Base-by-base conservation (phyloP, 2,888 invertebrate genomes). In the Zelleria hepariella region DNA sequence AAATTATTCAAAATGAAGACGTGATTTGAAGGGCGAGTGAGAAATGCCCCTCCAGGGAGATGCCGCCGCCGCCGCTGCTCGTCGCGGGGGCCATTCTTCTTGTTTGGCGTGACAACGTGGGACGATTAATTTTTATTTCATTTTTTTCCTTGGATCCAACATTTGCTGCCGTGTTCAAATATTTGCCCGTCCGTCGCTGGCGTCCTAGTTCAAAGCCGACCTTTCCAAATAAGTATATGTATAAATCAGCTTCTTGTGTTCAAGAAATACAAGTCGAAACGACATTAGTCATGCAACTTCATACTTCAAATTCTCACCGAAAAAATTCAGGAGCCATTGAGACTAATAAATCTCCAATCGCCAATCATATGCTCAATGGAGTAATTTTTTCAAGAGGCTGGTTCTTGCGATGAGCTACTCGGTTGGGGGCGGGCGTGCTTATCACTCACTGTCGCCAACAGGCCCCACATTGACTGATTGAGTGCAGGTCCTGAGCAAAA, bases 401-500 rank as follows among this genome's bases (percentile, higher is more conserved):
- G 49, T 49, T 49, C 20, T 49, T 18, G 49, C 20, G 20, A 49
- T 49, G 20, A 42, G 32, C 32, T 42, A 15, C 32, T 42, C 32
- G 32, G 6, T 21, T 20, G n/a, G 49, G 20, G 20, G 49, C 49
- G 49, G 32, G 49, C 49, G 63, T 67, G 67, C 74, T 73, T 73
- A 77, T 77, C 75, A 68, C 68, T 76, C 77, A 75, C 65, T 67
- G 75, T 72, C 74, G 69, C 65, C 66, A 66, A 66, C 75, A 73
- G 65, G 60, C 66, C 61, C 64, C 65, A 65, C 68, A 70, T 68
- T 66, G 71, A 65, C 62, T 65, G 64, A 65, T 65, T 61, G 64
- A 72, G 72, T 68, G 68, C 65, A 68, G 72, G 72, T 69, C 67
- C 67, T 61, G 60, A 61, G 63, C 49, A 20, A 49, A 18, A 21